Evolutionary conservation across 2,113 vertebrate species (phyloP).

Genomic region (Trachemys scripta): DNA sequence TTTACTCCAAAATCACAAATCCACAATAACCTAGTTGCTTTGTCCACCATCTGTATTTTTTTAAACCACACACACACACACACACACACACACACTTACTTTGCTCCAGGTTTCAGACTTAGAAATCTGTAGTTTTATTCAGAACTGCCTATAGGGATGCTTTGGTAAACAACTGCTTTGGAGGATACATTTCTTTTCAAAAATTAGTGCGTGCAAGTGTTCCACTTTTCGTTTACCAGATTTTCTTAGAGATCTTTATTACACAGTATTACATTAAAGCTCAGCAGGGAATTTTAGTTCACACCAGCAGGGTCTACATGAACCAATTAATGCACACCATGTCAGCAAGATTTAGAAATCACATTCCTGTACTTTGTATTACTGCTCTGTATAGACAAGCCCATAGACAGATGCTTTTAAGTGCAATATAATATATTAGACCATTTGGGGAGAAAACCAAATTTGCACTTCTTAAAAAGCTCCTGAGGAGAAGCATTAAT

Average conservation of each 20-base stretch:
- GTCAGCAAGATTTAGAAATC: too few species aligned
- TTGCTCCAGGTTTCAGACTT: not conserved
- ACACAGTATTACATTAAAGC: too few species aligned
- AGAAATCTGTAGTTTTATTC: not conserved
- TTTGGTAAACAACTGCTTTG: too few species aligned
- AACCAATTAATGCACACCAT: too few species aligned
- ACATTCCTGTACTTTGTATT: too few species aligned
- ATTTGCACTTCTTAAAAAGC: not conserved
- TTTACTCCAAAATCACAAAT: not conserved
- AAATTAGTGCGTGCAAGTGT: not conserved
- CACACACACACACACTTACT: not conserved
- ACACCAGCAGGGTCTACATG: too few species aligned
- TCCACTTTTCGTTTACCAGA: not conserved
- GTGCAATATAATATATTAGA: too few species aligned
- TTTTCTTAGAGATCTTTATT: not conserved
- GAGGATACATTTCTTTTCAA: accelerated
- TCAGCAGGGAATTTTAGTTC: too few species aligned
- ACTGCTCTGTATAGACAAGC: too few species aligned
- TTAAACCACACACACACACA: not conserved
- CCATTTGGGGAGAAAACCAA: too few species aligned
- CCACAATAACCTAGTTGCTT: conserved; percentile 2
- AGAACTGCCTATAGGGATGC: not conserved
- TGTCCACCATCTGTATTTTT: not conserved
- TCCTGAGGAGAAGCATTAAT: not conserved
- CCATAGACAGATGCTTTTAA: too few species aligned